phyloP scores from a whole-genome alignment of 1,140 invertebrate species.

The Schlechtendalia chinensis region DNA sequence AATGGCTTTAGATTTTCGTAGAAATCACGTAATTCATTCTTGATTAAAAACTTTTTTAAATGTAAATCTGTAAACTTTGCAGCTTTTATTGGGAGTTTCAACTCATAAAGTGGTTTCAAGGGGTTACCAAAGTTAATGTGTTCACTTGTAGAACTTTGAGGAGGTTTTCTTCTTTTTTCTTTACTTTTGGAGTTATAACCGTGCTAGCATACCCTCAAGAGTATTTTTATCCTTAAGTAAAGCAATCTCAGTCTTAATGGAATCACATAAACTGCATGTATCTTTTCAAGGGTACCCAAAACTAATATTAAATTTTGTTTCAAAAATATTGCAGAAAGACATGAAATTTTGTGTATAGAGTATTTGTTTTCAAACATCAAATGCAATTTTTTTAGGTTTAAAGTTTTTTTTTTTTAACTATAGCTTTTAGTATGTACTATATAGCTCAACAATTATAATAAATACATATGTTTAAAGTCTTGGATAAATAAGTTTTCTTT shows the following conservation, averaged over 20 bases:
- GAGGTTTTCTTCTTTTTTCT: conserved; percentile 6
- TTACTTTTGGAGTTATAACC: neutral
- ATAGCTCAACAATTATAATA: no score
- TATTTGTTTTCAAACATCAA: conserved; percentile 46
- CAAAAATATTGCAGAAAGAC: no score
- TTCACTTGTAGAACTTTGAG: neutral
- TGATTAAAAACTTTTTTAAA: conserved; percentile 20
- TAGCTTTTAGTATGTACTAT: no score
- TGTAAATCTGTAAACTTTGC: conserved; percentile 19
- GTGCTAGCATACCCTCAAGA: conserved; percentile 9
- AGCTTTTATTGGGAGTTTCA: neutral
- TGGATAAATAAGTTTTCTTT: conserved; percentile 49
- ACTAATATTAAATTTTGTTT: no score
- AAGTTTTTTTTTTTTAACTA: no score
- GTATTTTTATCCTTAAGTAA: conserved; percentile 13
- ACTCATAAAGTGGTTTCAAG: conserved; percentile 11
- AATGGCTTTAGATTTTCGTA: conserved; percentile 5
- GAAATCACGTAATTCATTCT: neutral
- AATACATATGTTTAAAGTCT: conserved; percentile 51
- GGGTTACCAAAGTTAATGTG: neutral
- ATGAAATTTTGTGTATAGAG: conserved; percentile 35
- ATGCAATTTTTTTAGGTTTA: conserved; percentile 50
- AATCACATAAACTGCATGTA: no score
- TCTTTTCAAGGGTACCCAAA: no score
- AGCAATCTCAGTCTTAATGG: conserved; percentile 3